Conservation (phyloP, 2,888 invertebrate genomes). For the Onchidella celtica region DNA sequence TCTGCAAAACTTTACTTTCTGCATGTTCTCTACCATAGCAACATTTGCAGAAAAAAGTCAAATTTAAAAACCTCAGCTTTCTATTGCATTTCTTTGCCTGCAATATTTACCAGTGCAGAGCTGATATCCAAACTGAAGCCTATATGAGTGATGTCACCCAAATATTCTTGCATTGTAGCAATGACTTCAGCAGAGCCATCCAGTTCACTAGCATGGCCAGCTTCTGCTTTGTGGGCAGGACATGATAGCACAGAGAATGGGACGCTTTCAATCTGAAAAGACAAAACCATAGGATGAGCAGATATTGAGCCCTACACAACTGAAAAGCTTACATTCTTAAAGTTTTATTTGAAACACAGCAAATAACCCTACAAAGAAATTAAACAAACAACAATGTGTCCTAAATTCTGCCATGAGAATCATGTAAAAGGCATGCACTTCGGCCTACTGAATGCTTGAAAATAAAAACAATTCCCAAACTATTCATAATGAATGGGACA, state of each 20-base stretch:
- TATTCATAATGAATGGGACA: no score
- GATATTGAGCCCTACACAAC: no score
- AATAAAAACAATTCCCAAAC: no score
- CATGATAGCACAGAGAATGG: neutral
- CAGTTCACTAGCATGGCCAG: neutral
- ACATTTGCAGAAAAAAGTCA: neutral
- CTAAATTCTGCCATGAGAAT: no score
- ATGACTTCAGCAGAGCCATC: constrained; percentile 10
- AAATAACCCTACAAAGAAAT: no score
- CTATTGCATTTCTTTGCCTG: neutral
- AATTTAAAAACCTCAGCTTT: neutral
- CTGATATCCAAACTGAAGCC: neutral
- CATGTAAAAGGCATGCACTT: no score
- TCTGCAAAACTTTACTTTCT: neutral
- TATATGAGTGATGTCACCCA: neutral
- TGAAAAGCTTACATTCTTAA: no score
- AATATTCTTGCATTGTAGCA: neutral
- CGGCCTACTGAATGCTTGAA: no score
- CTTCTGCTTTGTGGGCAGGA: neutral
- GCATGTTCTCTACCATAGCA: no score
- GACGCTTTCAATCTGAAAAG: neutral
- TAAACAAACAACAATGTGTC: no score
- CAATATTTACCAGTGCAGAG: neutral
- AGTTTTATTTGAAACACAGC: no score
- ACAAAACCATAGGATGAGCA: neutral